phyloP scores from a whole-genome alignment of 2,888 invertebrate genomes.

The Hypomecis punctinalis region DNA sequence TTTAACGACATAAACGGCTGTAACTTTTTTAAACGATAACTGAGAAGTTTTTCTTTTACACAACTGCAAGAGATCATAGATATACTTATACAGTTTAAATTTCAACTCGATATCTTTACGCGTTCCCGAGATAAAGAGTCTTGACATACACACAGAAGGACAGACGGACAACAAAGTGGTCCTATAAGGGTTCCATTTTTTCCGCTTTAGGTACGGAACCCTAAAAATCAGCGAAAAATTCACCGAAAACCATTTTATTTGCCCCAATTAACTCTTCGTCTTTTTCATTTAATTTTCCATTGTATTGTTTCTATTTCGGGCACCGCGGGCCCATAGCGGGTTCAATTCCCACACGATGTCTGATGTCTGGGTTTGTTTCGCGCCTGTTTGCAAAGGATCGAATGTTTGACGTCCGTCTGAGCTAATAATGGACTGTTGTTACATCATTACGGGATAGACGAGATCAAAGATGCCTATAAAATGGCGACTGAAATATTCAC shows the following conservation, averaged over 20 bases:
- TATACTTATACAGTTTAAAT: no score
- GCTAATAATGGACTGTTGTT: slow-evolving; percentile 60
- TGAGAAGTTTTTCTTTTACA: no score
- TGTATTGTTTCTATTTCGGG: background rate
- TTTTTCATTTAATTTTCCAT: background rate
- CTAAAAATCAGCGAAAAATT: background rate
- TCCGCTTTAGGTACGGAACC: no score
- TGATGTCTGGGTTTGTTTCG: slow-evolving; percentile 50
- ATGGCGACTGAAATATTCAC: background rate
- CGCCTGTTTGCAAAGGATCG: slow-evolving; percentile 67
- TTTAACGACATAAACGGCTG: no score
- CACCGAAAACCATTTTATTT: background rate
- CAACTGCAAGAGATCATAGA: no score
- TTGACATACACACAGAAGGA: no score
- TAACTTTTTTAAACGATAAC: no score
- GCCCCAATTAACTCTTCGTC: no score
- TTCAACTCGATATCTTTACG: no score
- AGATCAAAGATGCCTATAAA: slow-evolving; percentile 1
- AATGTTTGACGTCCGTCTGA: slow-evolving; percentile 75
- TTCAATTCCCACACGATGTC: slow-evolving; percentile 60
- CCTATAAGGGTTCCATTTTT: no score
- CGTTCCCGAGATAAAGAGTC: no score
- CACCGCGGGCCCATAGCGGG: slow-evolving; percentile 35
- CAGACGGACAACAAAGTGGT: no score
- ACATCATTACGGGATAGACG: slow-evolving; percentile 23